phyloP scores from a whole-genome alignment of 2,888 invertebrate genomes.

The Tridacna gigas region DNA sequence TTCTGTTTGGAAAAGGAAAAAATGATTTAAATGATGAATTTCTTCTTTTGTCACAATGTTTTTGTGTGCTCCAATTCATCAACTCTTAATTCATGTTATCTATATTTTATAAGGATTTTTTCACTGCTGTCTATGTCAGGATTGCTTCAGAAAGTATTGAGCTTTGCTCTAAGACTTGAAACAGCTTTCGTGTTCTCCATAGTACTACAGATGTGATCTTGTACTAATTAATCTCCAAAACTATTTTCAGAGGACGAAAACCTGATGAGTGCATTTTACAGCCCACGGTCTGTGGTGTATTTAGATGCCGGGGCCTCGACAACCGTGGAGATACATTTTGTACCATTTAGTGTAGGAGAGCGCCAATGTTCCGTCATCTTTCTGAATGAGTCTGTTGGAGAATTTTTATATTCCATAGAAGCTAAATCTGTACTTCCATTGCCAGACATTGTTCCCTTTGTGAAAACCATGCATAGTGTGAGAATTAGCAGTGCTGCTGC shows the following conservation, averaged over 20 bases:
- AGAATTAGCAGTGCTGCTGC: slow-evolving; percentile 83
- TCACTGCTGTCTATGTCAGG: background rate
- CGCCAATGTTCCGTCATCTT: slow-evolving; percentile 83
- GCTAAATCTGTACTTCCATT: slow-evolving; percentile 81
- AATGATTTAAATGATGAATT: background rate
- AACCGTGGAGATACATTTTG: slow-evolving; percentile 81
- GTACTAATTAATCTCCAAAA: too few species aligned
- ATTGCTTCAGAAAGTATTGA: too few species aligned
- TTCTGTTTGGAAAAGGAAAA: background rate
- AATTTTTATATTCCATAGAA: slow-evolving; percentile 84
- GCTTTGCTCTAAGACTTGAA: too few species aligned
- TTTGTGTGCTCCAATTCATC: background rate
- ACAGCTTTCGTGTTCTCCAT: too few species aligned
- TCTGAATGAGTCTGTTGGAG: slow-evolving; percentile 82
- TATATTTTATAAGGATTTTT: background rate
- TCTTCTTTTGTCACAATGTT: background rate
- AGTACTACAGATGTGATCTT: too few species aligned
- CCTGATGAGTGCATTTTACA: slow-evolving; percentile 80
- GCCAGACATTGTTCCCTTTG: slow-evolving; percentile 79
- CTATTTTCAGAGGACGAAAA: slow-evolving; percentile 68
- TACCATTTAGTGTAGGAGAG: slow-evolving; percentile 82
- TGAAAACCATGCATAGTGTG: slow-evolving; percentile 75
- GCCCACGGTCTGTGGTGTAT: slow-evolving; percentile 71
- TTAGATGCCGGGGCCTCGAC: slow-evolving; percentile 72
- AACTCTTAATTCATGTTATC: too few species aligned